Evolutionary conservation across 2,113 vertebrate genomes (phyloP).

Genomic region (Carassius carassius): DNA sequence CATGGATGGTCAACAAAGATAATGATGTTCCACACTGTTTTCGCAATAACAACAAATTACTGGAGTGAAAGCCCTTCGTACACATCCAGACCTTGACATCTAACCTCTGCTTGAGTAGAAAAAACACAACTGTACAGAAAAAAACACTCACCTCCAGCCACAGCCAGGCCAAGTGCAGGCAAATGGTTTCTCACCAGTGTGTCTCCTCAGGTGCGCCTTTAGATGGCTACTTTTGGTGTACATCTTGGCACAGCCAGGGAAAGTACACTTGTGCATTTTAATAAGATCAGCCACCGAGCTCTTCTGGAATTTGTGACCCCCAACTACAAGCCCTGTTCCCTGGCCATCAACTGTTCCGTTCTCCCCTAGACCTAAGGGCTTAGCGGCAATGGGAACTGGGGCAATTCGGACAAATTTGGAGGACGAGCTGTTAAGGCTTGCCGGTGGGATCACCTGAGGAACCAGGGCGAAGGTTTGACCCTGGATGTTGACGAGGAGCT

Average conservation of each 20-base stretch:
- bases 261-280: constrained; percentile 99
- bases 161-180: constrained; percentile 97
- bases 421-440: constrained; percentile 76
- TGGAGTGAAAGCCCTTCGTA: constrained; percentile 3
- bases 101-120: background rate
- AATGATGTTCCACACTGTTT: constrained; percentile 40
- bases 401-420: constrained; percentile 96
- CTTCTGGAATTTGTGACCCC: constrained; percentile 93
- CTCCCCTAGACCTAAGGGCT: constrained; percentile 83
- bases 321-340: constrained; percentile 75
- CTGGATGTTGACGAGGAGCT: constrained; percentile 97
- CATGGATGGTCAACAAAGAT: constrained; percentile 41
- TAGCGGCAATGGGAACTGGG: constrained; percentile 94
- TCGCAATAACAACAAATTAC: constrained; percentile 20
- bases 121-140: background rate
- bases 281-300: constrained; percentile 92
- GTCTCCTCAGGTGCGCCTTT: constrained; percentile 95
- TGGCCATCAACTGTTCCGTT: constrained; percentile 69
- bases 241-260: constrained; percentile 97
- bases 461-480: constrained; percentile 96
- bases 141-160: constrained; percentile 91
- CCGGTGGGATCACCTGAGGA: constrained; percentile 87
- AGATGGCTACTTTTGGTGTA: constrained; percentile 99
- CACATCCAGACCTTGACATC: constrained; percentile 30
- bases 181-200: constrained; percentile 98